A percentile compares a stretch with the other conserved stretches of the same genome.
phyloP scores from a whole-genome alignment of 1,140 invertebrate species.

The Euwallacea similis region DNA sequence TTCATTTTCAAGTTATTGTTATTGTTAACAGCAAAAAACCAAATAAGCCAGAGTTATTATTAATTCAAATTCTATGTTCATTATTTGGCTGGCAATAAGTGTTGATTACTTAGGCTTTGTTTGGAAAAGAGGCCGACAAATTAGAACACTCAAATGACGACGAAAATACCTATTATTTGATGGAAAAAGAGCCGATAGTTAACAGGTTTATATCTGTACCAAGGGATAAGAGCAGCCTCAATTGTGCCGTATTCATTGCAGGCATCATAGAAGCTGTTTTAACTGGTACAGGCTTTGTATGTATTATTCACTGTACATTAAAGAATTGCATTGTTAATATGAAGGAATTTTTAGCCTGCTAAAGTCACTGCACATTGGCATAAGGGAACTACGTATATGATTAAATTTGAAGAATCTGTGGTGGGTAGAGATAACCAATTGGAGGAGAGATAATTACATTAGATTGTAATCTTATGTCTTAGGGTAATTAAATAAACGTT shows the following conservation, averaged over 20 bases:
- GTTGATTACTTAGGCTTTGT: constrained; percentile 70
- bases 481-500: no score
- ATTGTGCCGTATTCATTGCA: constrained; percentile 97
- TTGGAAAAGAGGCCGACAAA: constrained; percentile 98
- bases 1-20: no score
- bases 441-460: constrained; percentile 71
- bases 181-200: constrained; percentile 96
- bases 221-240: constrained; percentile 95
- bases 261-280: constrained; percentile 97
- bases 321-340: background rate
- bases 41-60: no score
- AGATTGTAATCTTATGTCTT: no score
- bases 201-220: constrained; percentile 98
- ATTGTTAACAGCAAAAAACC: no score
- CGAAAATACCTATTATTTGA: constrained; percentile 96
- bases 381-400: constrained; percentile 98
- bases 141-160: constrained; percentile 98
- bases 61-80: background rate
- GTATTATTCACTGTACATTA: constrained; percentile 53
- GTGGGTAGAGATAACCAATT: constrained; percentile 90
- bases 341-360: constrained; percentile 71
- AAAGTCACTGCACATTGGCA: constrained; percentile 99
- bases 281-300: constrained; percentile 94
- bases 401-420: constrained; percentile 96
- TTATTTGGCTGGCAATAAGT: background rate